These are phyloP conservation scores for Ceraclea dissimilis DNA, from an alignment of 2,888 invertebrate species.

Conservation along the genomic window DNA sequence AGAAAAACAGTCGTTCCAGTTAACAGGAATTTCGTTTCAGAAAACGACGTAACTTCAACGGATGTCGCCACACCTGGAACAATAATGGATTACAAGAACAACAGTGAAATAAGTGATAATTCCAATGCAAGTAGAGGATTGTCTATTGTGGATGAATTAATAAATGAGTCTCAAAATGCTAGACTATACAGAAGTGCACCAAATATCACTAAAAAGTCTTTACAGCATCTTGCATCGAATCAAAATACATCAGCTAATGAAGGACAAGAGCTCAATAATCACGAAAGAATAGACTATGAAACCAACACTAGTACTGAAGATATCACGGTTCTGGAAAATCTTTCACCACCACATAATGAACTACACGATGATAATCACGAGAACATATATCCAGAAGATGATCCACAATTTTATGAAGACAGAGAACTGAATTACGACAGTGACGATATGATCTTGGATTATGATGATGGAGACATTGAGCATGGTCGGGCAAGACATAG, in stretches of 20 bases:
- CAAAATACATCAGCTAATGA: background rate
- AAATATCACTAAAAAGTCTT: too few species aligned
- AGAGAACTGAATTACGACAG: slow-evolving; percentile 8
- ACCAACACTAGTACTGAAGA: background rate
- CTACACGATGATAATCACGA: background rate
- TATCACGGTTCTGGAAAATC: background rate
- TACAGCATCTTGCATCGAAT: background rate
- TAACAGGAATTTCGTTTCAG: background rate
- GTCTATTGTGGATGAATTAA: slow-evolving; percentile 4
- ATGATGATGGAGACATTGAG: slow-evolving; percentile 8
- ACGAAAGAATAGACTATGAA: too few species aligned
- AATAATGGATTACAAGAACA: slow-evolving; percentile 1
- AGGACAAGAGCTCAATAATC: background rate
- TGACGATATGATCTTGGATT: slow-evolving; percentile 10
- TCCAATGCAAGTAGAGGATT: slow-evolving; percentile 1
- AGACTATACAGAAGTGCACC: background rate
- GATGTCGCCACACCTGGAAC: background rate
- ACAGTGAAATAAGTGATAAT: background rate
- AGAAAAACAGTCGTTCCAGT: background rate
- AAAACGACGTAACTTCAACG: background rate
- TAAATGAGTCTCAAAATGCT: slow-evolving; percentile 10
- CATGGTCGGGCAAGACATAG: background rate
- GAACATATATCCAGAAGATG: background rate
- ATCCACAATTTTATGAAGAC: background rate
- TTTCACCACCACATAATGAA: background rate